Percentiles rank a stretch among this genome's conserved stretches.
These are phyloP conservation scores for Equus przewalskii DNA, from an alignment of 2,113 vertebrate genomes.

Conservation along the genomic window DNA sequence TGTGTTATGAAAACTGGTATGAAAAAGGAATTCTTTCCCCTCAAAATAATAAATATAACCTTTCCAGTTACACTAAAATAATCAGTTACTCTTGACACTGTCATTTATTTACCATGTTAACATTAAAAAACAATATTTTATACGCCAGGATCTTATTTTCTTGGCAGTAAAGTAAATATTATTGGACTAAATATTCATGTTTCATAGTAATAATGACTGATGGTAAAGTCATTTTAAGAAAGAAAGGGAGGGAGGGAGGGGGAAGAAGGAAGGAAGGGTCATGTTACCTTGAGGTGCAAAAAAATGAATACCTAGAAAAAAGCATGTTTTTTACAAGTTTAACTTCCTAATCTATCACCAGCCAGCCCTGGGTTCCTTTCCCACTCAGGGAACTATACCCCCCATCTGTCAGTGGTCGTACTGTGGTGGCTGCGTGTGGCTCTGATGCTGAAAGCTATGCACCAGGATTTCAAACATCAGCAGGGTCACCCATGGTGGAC, in stretches of 20 bases:
- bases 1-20: background rate
- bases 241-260: background rate
- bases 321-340: background rate
- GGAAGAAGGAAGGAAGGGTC: rapidly evolving
- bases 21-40: background rate
- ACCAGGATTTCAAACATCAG: too few species aligned
- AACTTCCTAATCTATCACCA: background rate
- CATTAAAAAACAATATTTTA: background rate
- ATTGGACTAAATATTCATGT: background rate
- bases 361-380: too few species aligned
- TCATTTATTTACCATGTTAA: background rate
- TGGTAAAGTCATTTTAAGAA: background rate
- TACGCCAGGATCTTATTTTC: background rate
- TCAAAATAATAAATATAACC: background rate
- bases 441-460: too few species aligned
- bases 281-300: background rate
- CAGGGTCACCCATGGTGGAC: too few species aligned
- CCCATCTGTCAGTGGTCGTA: too few species aligned
- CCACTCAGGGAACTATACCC: too few species aligned
- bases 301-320: background rate
- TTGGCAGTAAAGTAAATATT: background rate
- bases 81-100: background rate
- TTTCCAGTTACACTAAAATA: background rate
- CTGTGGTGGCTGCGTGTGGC: too few species aligned
- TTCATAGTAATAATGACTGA: background rate